phyloP scores from a whole-genome alignment of 2,113 vertebrate species.

The Otis tarda region DNA sequence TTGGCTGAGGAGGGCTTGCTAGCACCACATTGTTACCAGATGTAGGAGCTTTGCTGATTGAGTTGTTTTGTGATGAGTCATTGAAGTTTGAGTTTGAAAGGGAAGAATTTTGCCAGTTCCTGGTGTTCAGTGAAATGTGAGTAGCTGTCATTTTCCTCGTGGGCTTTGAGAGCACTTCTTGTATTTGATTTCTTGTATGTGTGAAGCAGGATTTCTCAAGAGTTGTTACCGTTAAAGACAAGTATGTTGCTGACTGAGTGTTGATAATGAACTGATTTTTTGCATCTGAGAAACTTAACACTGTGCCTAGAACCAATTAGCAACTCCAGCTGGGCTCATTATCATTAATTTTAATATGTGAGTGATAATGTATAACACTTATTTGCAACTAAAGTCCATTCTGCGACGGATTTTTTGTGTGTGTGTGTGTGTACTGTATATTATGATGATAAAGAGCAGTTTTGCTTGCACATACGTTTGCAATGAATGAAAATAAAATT shows the following conservation, averaged over 20 bases:
- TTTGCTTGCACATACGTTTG: background rate
- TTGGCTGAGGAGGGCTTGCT: conserved; percentile 10
- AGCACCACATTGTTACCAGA: conserved; percentile 53
- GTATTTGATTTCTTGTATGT: background rate
- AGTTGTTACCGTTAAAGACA: background rate
- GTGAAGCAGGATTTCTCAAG: conserved; percentile 16
- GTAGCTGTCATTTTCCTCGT: conserved; percentile 25
- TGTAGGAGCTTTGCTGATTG: conserved; percentile 49
- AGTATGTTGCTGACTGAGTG: background rate
- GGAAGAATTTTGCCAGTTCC: conserved; percentile 18
- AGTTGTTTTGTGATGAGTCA: conserved; percentile 64
- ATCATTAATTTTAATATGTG: conserved; percentile 1
- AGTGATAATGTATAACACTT: conserved; percentile 2
- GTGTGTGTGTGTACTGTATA: background rate
- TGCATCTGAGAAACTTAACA: background rate
- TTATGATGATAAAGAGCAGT: background rate
- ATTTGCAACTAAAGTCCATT: background rate
- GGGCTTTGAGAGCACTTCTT: conserved; percentile 15
- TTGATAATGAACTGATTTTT: conserved; percentile 5
- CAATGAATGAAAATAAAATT: background rate
- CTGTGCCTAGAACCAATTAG: conserved; percentile 19
- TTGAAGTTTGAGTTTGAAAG: conserved; percentile 33
- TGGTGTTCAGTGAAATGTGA: conserved; percentile 7
- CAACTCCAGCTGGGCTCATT: background rate
- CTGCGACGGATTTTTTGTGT: background rate